Evolutionary conservation across 2,113 vertebrate genomes (phyloP).

Genomic region (Myiozetetes cayanensis): DNA sequence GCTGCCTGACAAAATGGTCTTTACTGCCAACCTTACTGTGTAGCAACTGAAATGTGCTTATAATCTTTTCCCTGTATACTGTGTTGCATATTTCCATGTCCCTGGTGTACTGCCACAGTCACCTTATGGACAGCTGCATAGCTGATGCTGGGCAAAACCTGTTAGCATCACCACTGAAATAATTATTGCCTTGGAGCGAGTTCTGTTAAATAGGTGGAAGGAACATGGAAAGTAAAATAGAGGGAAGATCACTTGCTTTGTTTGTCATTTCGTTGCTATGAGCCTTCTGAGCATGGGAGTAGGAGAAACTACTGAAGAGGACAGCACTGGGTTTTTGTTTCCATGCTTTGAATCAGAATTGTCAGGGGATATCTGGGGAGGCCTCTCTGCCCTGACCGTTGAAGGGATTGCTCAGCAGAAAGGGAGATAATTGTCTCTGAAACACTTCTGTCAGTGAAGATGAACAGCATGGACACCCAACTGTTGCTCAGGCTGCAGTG

Average conservation of each 20-base stretch:
- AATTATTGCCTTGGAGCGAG: neutral
- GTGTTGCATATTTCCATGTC: accelerated
- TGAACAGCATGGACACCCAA: neutral
- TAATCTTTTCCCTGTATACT: neutral
- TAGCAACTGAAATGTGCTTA: neutral
- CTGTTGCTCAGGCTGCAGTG: neutral
- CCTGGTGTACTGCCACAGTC: neutral
- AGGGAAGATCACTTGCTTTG: neutral
- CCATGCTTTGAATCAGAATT: neutral
- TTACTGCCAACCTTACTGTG: neutral
- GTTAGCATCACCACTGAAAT: neutral
- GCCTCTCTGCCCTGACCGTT: neutral
- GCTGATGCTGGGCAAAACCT: neutral
- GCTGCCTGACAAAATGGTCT: neutral
- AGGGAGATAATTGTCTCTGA: neutral
- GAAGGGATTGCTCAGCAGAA: neutral
- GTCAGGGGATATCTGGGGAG: neutral
- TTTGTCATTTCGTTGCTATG: neutral
- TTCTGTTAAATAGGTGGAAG: neutral
- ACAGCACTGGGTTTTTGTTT: neutral
- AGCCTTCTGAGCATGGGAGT: neutral
- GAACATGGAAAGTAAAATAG: accelerated
- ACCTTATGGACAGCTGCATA: neutral
- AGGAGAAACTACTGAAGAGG: neutral
- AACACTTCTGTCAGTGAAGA: neutral